Evolutionary conservation across 1,140 invertebrate species (phyloP).

Genomic region (Tetragnatha versicolor): DNA sequence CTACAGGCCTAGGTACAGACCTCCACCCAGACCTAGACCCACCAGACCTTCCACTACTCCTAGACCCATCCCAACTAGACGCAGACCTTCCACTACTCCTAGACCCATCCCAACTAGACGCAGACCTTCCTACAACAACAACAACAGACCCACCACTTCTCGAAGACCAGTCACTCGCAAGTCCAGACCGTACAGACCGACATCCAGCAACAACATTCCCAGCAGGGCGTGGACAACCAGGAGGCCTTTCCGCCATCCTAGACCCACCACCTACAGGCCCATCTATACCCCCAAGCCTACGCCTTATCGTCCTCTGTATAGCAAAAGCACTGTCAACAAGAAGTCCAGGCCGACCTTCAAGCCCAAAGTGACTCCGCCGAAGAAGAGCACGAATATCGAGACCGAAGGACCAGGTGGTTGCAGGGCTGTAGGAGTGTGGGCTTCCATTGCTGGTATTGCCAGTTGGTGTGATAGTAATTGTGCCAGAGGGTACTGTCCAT

Average conservation of each 20-base stretch:
- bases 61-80: neutral
- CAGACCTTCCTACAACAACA: neutral
- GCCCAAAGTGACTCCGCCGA: neutral
- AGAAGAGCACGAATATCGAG: conserved; percentile 29
- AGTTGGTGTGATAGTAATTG: conserved; percentile 55
- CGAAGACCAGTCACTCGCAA: neutral
- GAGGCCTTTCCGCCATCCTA: conserved; percentile 12
- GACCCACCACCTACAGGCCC: conserved; percentile 21
- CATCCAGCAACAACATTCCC: neutral
- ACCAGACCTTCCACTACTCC: neutral
- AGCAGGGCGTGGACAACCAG: conserved; percentile 9
- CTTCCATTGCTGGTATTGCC: conserved; percentile 45
- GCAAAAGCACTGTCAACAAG: conserved; percentile 20
- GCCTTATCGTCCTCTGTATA: conserved; percentile 16
- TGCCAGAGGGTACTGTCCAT: conserved; percentile 48
- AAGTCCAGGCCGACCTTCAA: conserved; percentile 40
- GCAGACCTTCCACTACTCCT: neutral
- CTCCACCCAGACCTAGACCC: conserved; percentile 5
- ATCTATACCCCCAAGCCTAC: conserved; percentile 48
- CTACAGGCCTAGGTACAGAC: neutral
- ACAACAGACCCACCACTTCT: neutral
- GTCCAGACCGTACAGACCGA: conserved; percentile 5
- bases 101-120: neutral
- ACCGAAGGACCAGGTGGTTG: conserved; percentile 27
- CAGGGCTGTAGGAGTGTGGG: conserved; percentile 40